Evolutionary conservation across 2,888 invertebrate genomes (phyloP).

Genomic region (Leucophenga montana): DNA sequence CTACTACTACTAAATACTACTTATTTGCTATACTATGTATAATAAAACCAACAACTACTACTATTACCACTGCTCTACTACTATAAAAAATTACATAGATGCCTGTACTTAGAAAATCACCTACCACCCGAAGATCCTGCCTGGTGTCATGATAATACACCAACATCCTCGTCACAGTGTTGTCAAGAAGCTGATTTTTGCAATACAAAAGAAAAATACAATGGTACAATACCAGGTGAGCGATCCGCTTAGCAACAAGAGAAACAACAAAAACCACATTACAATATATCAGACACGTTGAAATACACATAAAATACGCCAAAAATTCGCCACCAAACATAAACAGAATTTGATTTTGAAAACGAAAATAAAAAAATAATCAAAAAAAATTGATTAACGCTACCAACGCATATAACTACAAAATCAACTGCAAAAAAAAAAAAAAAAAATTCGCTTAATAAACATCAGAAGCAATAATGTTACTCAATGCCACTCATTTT

Average conservation of each 20-base stretch:
- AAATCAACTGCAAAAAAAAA: constrained; percentile 30
- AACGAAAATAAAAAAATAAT: constrained; percentile 36
- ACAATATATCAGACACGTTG: constrained; percentile 15
- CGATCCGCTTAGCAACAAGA: constrained; percentile 45
- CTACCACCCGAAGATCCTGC: constrained; percentile 78
- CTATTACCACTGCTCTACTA: not conserved
- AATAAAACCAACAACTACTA: constrained; percentile 35
- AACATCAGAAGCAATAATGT: too few species aligned
- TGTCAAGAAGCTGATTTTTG: constrained; percentile 78
- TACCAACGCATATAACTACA: not conserved
- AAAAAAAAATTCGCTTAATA: too few species aligned
- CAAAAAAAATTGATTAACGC: constrained; percentile 34
- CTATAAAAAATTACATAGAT: constrained; percentile 74
- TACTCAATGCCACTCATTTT: too few species aligned
- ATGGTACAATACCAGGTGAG: constrained; percentile 71
- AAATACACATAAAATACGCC: too few species aligned
- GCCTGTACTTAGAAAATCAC: constrained; percentile 76
- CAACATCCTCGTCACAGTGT: constrained; percentile 74
- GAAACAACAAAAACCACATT: constrained; percentile 22
- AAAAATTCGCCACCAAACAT: too few species aligned
- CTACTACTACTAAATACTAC: constrained; percentile 37
- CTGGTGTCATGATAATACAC: constrained; percentile 76
- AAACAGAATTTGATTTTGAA: constrained; percentile 34
- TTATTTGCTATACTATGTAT: constrained; percentile 36
- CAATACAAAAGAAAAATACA: constrained; percentile 77